Evolutionary conservation across 2,113 vertebrate genomes (phyloP).

Genomic region (Hystrix cristata): DNA sequence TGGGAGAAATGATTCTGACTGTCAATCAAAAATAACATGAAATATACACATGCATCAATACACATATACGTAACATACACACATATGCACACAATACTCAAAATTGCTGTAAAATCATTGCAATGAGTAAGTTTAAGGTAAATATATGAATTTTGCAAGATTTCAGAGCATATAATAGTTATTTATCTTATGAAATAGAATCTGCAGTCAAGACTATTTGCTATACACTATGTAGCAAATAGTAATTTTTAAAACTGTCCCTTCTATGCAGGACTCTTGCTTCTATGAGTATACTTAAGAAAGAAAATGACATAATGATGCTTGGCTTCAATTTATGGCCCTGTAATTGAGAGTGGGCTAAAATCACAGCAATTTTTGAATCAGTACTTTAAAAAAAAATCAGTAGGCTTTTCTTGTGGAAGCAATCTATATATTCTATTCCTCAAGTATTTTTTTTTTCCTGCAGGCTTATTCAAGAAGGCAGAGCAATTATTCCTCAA

Average conservation of each 20-base stretch:
- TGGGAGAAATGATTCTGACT: not conserved
- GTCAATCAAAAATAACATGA: not conserved
- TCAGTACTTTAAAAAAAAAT: constrained; percentile 83
- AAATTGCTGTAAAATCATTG: not conserved
- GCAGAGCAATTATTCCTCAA: constrained; percentile 63
- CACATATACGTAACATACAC: not conserved
- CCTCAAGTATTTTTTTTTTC: constrained; percentile 67
- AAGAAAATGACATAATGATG: constrained; percentile 85
- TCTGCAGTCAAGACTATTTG: constrained; percentile 50
- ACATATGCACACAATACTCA: not conserved
- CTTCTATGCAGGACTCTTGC: constrained; percentile 67
- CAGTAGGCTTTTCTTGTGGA: constrained; percentile 73
- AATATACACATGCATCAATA: not conserved
- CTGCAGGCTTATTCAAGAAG: constrained; percentile 34
- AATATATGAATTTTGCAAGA: not conserved
- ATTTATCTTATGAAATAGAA: constrained; percentile 49
- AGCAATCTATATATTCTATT: constrained; percentile 77
- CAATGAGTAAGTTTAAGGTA: not conserved
- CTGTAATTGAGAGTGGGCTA: constrained; percentile 85
- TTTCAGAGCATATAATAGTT: not conserved
- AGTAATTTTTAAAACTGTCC: constrained; percentile 59
- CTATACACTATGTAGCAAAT: constrained; percentile 55
- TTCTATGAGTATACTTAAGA: constrained; percentile 80
- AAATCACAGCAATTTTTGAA: constrained; percentile 86
- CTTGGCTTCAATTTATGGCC: constrained; percentile 68